Percentiles rank a stretch among this genome's conserved stretches.
These are phyloP conservation scores for Xestia xanthographa DNA, from an alignment of 2,888 invertebrate genomes.

Conservation along the genomic window DNA sequence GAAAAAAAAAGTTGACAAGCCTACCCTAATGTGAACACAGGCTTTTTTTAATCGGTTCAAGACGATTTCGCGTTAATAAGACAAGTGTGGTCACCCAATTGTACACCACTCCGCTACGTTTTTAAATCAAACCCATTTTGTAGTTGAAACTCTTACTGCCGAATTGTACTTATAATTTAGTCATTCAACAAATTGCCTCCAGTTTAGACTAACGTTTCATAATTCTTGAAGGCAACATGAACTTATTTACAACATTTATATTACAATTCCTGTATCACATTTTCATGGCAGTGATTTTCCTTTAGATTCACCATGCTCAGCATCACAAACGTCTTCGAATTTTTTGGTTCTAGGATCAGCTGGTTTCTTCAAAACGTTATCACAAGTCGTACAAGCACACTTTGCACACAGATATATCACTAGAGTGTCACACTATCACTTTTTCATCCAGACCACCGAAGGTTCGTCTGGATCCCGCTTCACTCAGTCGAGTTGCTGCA, in stretches of 20 bases:
- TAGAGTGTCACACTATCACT: constrained; percentile 59
- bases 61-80: too few relatives aligned
- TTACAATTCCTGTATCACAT: constrained; percentile 41
- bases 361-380: background rate
- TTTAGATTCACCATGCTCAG: background rate
- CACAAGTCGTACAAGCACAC: constrained; percentile 49
- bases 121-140: background rate
- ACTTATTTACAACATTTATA: constrained; percentile 47
- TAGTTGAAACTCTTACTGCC: background rate
- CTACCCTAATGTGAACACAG: too few relatives aligned
- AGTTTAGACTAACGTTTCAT: constrained; percentile 21
- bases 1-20: too few relatives aligned
- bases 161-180: constrained; percentile 50
- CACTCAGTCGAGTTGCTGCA: constrained; percentile 88
- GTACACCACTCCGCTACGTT: background rate
- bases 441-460: constrained; percentile 64
- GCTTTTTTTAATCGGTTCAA: too few relatives aligned
- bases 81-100: background rate
- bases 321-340: background rate
- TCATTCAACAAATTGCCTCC: constrained; percentile 21
- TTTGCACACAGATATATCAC: constrained; percentile 33
- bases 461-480: constrained; percentile 69
- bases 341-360: background rate
- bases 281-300: constrained; percentile 48
- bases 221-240: constrained; percentile 32